phyloP scores from a whole-genome alignment of 1,140 invertebrate species.

The Nomia melanderi region DNA sequence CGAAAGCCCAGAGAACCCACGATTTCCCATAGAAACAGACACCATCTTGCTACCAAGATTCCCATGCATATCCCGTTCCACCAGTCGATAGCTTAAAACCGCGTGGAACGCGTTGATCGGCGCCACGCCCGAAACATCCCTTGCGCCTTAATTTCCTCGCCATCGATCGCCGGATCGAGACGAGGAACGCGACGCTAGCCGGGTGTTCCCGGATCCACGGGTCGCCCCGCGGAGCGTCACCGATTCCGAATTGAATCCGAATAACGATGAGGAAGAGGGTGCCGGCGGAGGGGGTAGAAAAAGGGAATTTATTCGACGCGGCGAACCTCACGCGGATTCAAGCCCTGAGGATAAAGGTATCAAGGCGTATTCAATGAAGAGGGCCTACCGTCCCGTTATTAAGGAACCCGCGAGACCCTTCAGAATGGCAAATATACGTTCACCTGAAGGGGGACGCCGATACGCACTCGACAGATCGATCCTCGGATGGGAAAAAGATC shows the following conservation, averaged over 20 bases:
- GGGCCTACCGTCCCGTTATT: conserved; percentile 61
- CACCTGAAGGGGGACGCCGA: not conserved
- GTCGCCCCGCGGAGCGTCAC: conserved; percentile 1
- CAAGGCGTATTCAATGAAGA: conserved; percentile 65
- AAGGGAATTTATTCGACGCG: conserved; percentile 56
- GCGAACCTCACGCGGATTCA: conserved; percentile 38
- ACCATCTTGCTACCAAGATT: too few species aligned
- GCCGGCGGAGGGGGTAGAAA: not conserved
- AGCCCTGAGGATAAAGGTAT: conserved; percentile 59
- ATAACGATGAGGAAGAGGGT: not conserved
- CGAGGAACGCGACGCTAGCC: too few species aligned
- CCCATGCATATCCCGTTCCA: too few species aligned
- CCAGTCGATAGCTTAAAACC: too few species aligned
- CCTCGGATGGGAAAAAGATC: not conserved
- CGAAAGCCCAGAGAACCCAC: too few species aligned
- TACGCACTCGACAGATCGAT: conserved; percentile 6
- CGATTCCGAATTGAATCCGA: conserved; percentile 45
- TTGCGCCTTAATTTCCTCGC: not conserved
- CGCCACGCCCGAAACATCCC: too few species aligned
- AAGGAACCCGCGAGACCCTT: conserved; percentile 49
- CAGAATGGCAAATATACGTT: conserved; percentile 51
- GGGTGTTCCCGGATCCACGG: conserved; percentile 19
- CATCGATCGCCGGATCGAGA: not conserved
- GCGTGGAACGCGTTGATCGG: too few species aligned
- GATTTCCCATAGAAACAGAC: too few species aligned